These are phyloP conservation scores for Chelon auratus DNA, from an alignment of 2,797 vertebrate genomes.

Conservation along the genomic window DNA sequence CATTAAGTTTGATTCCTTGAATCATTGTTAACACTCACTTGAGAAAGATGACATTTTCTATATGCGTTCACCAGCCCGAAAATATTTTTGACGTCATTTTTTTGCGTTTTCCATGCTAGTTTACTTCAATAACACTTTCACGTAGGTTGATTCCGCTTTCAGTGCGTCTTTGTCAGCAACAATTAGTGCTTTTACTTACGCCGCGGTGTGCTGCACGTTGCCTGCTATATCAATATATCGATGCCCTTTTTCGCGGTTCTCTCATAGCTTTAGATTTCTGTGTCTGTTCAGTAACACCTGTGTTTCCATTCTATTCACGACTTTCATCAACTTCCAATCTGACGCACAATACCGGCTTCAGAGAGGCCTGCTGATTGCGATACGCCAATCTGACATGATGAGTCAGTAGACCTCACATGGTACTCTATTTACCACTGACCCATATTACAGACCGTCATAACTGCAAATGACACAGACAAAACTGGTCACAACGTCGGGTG, in stretches of 20 bases:
- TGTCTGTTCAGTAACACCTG: slow-evolving; percentile 16
- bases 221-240: no score
- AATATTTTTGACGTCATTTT: no score
- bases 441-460: slow-evolving; percentile 39
- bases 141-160: no score
- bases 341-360: not conserved
- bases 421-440: slow-evolving; percentile 44
- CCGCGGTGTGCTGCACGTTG: no score
- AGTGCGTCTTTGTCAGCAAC: no score
- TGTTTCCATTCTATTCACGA: not conserved
- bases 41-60: no score
- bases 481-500: not conserved
- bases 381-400: slow-evolving; percentile 21
- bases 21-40: no score
- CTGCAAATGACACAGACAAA: slow-evolving; percentile 10
- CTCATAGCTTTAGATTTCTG: slow-evolving; percentile 19
- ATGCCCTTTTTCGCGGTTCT: not conserved
- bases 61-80: no score
- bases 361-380: slow-evolving; percentile 6
- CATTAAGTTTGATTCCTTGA: no score
- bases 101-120: no score
- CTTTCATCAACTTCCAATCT: slow-evolving; percentile 12
- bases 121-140: no score
- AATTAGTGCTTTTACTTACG: no score
- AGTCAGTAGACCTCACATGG: slow-evolving; percentile 28